These are phyloP conservation scores for Zeus faber DNA, from an alignment of 2,113 vertebrate species.

Conservation along the genomic window DNA sequence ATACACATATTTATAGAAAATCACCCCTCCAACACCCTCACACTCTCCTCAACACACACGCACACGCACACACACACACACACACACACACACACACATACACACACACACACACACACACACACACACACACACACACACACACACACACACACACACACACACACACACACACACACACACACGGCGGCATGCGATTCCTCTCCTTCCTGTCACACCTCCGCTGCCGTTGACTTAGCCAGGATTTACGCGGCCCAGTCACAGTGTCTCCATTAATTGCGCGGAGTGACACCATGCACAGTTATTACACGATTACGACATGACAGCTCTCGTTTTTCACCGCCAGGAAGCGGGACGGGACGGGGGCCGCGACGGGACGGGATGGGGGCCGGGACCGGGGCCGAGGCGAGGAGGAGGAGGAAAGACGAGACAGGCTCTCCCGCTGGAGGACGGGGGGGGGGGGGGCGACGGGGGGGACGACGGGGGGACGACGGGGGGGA, in stretches of 20 bases:
- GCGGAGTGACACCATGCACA: conserved; percentile 69
- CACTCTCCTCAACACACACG: background rate
- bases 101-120: background rate
- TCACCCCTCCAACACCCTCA: conserved; percentile 1
- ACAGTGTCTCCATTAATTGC: conserved; percentile 71
- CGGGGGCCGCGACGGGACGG: conserved; percentile 40
- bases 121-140: conserved; percentile 4
- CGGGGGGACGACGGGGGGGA: no score
- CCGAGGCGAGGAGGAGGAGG: conserved; percentile 32
- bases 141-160: conserved; percentile 10
- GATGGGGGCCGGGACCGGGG: background rate
- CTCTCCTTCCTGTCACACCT: conserved; percentile 30
- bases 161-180: background rate
- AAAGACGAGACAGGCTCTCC: background rate
- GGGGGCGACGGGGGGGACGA: no score
- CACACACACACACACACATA: background rate
- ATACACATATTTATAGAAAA: conserved; percentile 2
- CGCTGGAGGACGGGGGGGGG: background rate
- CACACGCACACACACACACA: conserved; percentile 10
- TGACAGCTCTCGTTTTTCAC: conserved; percentile 74
- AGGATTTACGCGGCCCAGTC: conserved; percentile 68
- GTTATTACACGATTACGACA: conserved; percentile 75
- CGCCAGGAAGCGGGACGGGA: conserved; percentile 55
- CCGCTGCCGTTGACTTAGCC: conserved; percentile 50
- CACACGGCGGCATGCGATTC: conserved; percentile 12